Base-by-base conservation (phyloP, 2,888 invertebrate species). In the Onchidella celtica region DNA sequence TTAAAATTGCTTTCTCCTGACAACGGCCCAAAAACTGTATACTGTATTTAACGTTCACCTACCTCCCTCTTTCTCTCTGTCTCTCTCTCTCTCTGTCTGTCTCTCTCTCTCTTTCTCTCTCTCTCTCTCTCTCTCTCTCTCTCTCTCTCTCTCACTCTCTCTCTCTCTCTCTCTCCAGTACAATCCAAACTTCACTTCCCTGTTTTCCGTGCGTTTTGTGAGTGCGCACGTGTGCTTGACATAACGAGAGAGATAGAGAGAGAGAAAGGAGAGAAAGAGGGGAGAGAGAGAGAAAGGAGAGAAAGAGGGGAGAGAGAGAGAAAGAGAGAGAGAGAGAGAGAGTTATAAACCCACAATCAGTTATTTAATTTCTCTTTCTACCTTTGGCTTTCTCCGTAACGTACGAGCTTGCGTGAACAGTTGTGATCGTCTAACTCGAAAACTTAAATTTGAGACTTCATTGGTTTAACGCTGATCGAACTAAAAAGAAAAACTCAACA, bases 81-180 rank as follows among this genome's bases (percentile, higher is more conserved):
- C n/a, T n/a, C n/a, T 17, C 32, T 55, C 17, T 24, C 4, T 24
- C 47, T 70, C 2, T 47, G 29, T 70, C 27, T 27, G 24, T 32
- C 11, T 55, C n/a, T 24, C 70, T 32, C 4, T 47, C 32, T 4
- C 32, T 40, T 32, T 70, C 70, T n/a, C 14, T 3, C 55, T 24
- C 29, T 24, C 55, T 24, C 32, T 3, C 27, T 32, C 4, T 69
- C n/a, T 36, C 69, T 36, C 14, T 36, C 38, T n/a, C 69, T 36
- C 14, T 36, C 69, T 63, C 63, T 17, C 63, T 63, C 63, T 17
- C 24, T 63, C 63, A 24, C 63, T 63, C 63, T 63, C 47, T 11
- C 47, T 47, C 47, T 11, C 47, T 47, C 47, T 17, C 63, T 63
- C 63, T 17, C 63, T 63, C 63, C 6, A 9, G 9, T 63, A 24